A percentile compares a stretch with the other conserved stretches of the same genome.
phyloP scores from a whole-genome alignment of 2,888 invertebrate species.

The Lasioglossum vierecki region DNA sequence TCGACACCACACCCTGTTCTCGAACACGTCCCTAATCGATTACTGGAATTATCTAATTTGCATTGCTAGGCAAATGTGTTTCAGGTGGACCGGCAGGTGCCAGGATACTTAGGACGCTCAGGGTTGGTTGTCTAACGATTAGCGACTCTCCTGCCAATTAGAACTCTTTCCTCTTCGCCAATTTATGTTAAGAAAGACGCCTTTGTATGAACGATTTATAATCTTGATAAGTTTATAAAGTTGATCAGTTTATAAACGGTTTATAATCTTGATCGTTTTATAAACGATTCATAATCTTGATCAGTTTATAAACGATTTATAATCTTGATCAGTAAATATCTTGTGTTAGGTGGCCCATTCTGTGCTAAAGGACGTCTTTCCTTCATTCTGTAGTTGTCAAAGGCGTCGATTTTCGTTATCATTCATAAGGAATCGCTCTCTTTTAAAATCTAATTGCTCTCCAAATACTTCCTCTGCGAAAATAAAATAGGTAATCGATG shows the following conservation, averaged over 20 bases:
- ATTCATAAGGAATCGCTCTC: background rate
- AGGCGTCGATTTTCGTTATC: background rate
- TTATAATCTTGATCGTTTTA: background rate
- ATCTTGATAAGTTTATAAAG: too few relatives aligned
- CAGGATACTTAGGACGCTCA: background rate
- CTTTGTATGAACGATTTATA: background rate
- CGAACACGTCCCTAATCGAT: constrained; percentile 3
- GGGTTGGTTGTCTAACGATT: background rate
- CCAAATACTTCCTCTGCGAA: background rate
- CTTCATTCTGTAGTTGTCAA: background rate
- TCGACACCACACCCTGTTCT: background rate
- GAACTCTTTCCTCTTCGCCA: background rate
- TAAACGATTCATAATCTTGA: too few relatives aligned
- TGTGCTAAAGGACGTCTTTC: background rate
- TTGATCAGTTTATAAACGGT: background rate
- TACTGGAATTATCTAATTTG: background rate
- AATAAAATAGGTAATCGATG: background rate
- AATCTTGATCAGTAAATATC: background rate
- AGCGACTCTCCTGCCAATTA: background rate
- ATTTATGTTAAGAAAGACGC: background rate
- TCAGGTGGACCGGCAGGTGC: background rate
- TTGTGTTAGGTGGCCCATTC: background rate
- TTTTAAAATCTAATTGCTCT: background rate
- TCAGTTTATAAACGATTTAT: background rate
- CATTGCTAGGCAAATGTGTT: background rate